Base-by-base conservation (phyloP, 2,888 invertebrate genomes). In the Acleris laterana region DNA sequence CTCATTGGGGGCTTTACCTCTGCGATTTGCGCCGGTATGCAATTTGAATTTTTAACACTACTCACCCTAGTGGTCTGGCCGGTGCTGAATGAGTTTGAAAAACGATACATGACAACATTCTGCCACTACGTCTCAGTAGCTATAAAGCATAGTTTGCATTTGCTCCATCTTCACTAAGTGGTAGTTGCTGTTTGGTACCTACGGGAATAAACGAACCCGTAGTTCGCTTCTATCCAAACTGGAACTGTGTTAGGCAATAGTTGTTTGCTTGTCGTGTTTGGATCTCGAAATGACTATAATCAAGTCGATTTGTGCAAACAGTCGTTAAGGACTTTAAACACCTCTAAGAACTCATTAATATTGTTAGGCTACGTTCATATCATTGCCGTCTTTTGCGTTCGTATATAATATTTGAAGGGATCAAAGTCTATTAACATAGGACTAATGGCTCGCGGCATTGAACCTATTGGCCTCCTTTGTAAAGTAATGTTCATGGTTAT, bases 281-380 rank as follows among this genome's bases (percentile, higher is more conserved):
- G 22, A 5, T 51, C 19, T 50, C 20, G 6, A 4, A 44, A 46
- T 9, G 53, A 50, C 28, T 49, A 49, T 65, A 55, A 60, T 19
- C 25, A 55, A 48, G 42, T 53, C 52, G 57, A 38, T 57, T 57
- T 28, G 48, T 42, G 49, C 53, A 53, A 52, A 60, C 53, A 55
- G 42, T 59, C 59, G 53, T 64, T 59, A 49, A 63, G 16, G 19
- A 53, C 42, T 49, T 53, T 59, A 55, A 64, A 55, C 49, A 60
- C 46, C 25, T 28, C 56, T 51, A 17, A 60, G 53, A 44, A 32
- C 58, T 44, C 52, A 46, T 63, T 50, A 65, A 60, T 65, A 55
- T 25, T 53, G 16, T 64, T 25, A 59, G 53, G 64, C 50, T 25
- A 42, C 50, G 50, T 56, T 17, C 28, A 61, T 49, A 65, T 62